Conservation (phyloP, 2,113 vertebrate species). For the Panthera uncia region DNA sequence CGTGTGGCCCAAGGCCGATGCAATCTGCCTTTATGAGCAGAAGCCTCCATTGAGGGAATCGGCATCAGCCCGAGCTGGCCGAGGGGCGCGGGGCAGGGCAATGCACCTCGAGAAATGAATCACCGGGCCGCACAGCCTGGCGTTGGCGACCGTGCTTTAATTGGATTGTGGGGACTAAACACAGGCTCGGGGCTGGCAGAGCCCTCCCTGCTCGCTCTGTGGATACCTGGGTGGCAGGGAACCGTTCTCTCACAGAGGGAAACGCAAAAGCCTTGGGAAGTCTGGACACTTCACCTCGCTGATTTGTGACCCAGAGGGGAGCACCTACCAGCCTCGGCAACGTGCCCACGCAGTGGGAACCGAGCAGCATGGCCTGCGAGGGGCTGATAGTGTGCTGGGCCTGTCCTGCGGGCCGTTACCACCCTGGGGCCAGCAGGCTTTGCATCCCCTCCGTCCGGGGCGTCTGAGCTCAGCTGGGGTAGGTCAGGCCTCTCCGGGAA, state of each 20-base stretch:
- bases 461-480: too few species aligned
- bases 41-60: accelerated
- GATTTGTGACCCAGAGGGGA: not conserved
- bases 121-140: accelerated
- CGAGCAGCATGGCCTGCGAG: accelerated
- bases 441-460: too few species aligned
- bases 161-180: not conserved
- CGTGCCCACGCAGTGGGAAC: accelerated
- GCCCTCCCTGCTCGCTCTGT: accelerated
- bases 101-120: accelerated
- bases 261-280: not conserved
- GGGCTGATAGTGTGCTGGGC: accelerated
- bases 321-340: accelerated
- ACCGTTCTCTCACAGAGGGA: not conserved
- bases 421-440: accelerated
- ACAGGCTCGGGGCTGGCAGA: accelerated
- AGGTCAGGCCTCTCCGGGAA: too few species aligned
- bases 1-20: accelerated
- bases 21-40: not conserved
- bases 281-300: not conserved
- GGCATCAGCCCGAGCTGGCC: accelerated
- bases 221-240: not conserved
- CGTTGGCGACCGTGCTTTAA: accelerated
- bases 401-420: accelerated
- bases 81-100: not conserved